Evolutionary conservation across 2,113 vertebrate genomes (phyloP), one percentile per base, ranked within the genome.

Genomic region (Nycticebus coucang): DNA sequence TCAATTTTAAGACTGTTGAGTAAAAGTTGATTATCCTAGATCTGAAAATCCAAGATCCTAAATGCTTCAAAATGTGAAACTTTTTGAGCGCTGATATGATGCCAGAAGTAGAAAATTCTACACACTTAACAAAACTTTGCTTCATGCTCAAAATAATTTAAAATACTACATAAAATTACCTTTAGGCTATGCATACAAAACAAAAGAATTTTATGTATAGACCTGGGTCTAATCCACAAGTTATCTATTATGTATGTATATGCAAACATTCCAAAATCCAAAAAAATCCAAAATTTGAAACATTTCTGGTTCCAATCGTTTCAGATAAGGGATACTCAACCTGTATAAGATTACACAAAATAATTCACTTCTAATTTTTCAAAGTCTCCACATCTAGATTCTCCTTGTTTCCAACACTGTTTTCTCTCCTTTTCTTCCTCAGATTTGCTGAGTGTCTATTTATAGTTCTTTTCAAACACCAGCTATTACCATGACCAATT

Each of bases 311-410:
- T 26, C 74, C 41, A 28, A 50, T 24, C 26, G 50, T 75, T 77
- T 50, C 26, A 15, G 41, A 18, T 50, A 77, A 77, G 41, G 26
- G 14, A 45, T 77, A 26, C 74, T 50, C 24, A 75, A 75, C 1
- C 0, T 75, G 74, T 77, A 30, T 26, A 83, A 77, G 14, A 0
- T 24, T 87, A 64, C 11, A 26, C 19, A 78, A 89, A 88, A 79
- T 41, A 91, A 80, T 77, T 85, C 19, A 83, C 21, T 87, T 95
- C 68, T 71, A 72, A 87, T 66, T 95, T 95, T 93, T 92, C 19
- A 60, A 84, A 84, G 59, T 77, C 59, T 55, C 45, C 28, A 4
- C 79, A 87, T 81, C 30, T 87, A 79, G 45, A 35, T 88, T 75
- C 11, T 62, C 28, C 89, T 94, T 91, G 22, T 92, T 96, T 69